Evolutionary conservation across 2,888 invertebrate genomes (phyloP), one percentile per base, ranked within the genome.

Genomic region (Salticus scenicus): DNA sequence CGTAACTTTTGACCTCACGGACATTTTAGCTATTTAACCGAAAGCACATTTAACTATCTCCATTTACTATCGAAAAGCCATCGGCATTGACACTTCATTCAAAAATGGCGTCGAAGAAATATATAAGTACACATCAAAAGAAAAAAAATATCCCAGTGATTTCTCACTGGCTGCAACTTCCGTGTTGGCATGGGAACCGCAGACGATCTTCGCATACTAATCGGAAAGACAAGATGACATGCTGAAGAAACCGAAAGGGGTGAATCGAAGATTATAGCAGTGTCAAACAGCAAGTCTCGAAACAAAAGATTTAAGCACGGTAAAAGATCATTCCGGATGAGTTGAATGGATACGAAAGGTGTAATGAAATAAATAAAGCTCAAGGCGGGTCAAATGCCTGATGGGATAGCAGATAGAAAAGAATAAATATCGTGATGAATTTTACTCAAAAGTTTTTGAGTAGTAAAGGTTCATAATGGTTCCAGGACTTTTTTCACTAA

Each of bases 131-230:
- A n/a, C n/a, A n/a, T n/a, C n/a, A 37, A 37, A 10, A 37, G 37
- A 37, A 10, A 37, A 10, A 37, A 10, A 37, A 37, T 37, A 7
- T 10, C 10, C 37, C 10, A 10, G 37, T 17, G 57, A 57, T 57
- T 37, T 57, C 24, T 57, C 24, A 57, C 24, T 57, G 10, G 57
- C 24, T 7, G 4, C 20, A 24, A 82, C 82, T 82, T 82, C 82
- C 82, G 82, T 71, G 82, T 82, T 82, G 41, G 41, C 70, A 41
- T 75, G 82, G 70, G 82, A 82, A 75, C 75, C n/a, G 24, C 17
- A 63, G 74, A 82, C 75, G 82, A 75, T 51, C 75, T 47, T 64
- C 47, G 82, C 57, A 82, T 82, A 75, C 67, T 82, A 82, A 82
- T 82, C 73, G 37, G 24, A 69, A 69, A 67, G 57, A 63, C 67